Evolutionary conservation across 2,888 invertebrate genomes (phyloP).

Genomic region (Sarcophaga rosellei): DNA sequence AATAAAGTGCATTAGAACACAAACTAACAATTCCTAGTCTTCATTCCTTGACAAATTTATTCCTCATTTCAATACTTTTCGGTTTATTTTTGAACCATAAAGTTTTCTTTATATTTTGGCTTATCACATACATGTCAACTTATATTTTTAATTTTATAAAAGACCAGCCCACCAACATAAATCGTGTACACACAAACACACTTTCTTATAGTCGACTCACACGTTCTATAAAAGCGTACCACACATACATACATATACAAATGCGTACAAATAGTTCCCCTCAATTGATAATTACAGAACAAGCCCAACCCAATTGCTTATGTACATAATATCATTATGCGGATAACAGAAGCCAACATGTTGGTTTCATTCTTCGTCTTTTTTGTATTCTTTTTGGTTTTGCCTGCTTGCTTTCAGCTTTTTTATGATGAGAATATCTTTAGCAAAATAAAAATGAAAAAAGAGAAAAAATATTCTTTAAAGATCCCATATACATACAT

Average conservation of each 20-base stretch:
- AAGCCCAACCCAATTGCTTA: slow-evolving; percentile 68
- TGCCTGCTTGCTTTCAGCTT: slow-evolving; percentile 6
- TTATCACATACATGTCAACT: slow-evolving; percentile 63
- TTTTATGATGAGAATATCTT: slow-evolving; percentile 50
- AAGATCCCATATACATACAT: slow-evolving; percentile 40
- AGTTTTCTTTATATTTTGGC: slow-evolving; percentile 24
- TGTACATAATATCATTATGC: slow-evolving; percentile 58
- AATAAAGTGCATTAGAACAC: neutral
- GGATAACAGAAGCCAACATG: slow-evolving; percentile 64
- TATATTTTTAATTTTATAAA: slow-evolving; percentile 46
- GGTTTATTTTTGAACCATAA: neutral
- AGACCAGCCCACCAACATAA: slow-evolving; percentile 66
- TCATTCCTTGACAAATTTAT: too few species aligned
- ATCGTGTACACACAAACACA: slow-evolving; percentile 30
- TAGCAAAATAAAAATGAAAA: slow-evolving; percentile 40
- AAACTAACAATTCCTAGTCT: neutral
- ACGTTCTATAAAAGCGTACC: neutral
- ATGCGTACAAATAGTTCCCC: slow-evolving; percentile 56
- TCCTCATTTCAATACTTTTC: neutral
- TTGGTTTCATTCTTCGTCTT: slow-evolving; percentile 31
- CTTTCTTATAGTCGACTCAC: neutral
- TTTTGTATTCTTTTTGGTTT: slow-evolving; percentile 16
- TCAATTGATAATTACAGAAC: slow-evolving; percentile 65
- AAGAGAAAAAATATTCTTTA: slow-evolving; percentile 36
- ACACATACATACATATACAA: slow-evolving; percentile 15